A percentile compares a stretch with the other conserved stretches of the same genome.
phyloP scores from a whole-genome alignment of 2,888 invertebrate species.

The Calephelis perditalis region DNA sequence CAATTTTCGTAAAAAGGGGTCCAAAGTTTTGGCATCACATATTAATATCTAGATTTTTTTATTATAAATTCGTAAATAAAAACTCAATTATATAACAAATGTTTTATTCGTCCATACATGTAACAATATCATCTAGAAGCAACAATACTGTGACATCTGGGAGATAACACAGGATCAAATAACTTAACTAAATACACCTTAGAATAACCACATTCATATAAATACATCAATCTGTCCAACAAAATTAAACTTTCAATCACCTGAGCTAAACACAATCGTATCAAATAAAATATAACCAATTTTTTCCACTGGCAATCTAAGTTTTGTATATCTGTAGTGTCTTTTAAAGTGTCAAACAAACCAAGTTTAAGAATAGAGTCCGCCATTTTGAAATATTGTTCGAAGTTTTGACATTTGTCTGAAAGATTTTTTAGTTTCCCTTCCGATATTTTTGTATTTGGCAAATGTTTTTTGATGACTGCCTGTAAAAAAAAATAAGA shows the following conservation, averaged over 20 bases:
- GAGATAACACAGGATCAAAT: conserved; percentile 91
- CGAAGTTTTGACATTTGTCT: conserved; percentile 80
- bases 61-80: too few species aligned
- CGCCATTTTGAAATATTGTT: conserved; percentile 84
- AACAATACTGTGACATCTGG: conserved; percentile 87
- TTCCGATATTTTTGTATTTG: conserved; percentile 43
- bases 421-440: conserved; percentile 80
- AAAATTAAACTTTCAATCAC: conserved; percentile 89
- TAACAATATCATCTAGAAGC: conserved; percentile 63
- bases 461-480: conserved; percentile 50
- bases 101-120: background rate
- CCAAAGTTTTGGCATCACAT: too few species aligned
- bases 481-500: conserved; percentile 44
- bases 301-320: conserved; percentile 66
- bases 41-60: too few species aligned
- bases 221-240: conserved; percentile 87
- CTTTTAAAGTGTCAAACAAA: conserved; percentile 54
- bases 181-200: conserved; percentile 82
- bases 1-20: too few species aligned
- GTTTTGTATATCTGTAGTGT: conserved; percentile 38
- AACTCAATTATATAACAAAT: too few species aligned
- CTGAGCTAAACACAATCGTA: conserved; percentile 87
- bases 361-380: conserved; percentile 79
- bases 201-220: conserved; percentile 80
- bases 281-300: conserved; percentile 85